Base-by-base conservation (phyloP, 2,113 vertebrate species). In the Microtus richardsoni region DNA sequence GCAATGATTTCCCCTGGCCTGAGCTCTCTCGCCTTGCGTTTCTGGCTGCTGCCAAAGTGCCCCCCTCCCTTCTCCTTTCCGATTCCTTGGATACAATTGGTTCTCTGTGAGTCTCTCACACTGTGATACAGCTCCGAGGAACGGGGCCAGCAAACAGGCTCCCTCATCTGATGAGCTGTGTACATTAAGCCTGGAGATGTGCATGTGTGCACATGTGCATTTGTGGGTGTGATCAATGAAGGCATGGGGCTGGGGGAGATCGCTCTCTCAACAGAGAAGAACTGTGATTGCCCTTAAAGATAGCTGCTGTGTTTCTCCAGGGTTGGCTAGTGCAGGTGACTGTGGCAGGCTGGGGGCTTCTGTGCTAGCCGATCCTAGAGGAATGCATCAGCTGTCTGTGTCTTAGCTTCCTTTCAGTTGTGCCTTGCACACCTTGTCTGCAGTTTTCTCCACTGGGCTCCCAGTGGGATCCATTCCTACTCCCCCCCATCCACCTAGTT, bases 51-150 rank as follows among this genome's bases (percentile, higher is more conserved):
- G 85, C 68, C 0, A 36, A 93, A 41, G 33, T 13, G 74, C 62
- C 82, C 88, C 47, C 79, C 52, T 88, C 5, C 0, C 3, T 21
- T 97, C 11, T 94, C 88, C 95, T 0, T 97, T 97, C 41, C 58
- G 2, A 97, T 98, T 96, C 96, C 94, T 90, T 47, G 0, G 6
- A 89, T 4, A 1, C 93, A 97, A 93, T 89, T 91, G 96, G 96
- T 97, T 97, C 95, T 94, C 96, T 96, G 96, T 97, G 97, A 98
- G 97, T 96, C 95, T 95, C 92, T 98, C 94, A 94, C 94, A 95
- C 97, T 97, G 95, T 0, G 0, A 95, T 97, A 97, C 95, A 96
- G 96, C 64, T 93, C 64, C 87, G 79, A 94, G 86, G 41, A 92
- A 91, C 71, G 86, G 36, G 96, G 90, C 28, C 88, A 73, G 98